A percentile compares a stretch with the other conserved stretches of the same genome.
Conservation (phyloP, 2,797 vertebrate genomes). For the Enteromius unitaeniatus region DNA sequence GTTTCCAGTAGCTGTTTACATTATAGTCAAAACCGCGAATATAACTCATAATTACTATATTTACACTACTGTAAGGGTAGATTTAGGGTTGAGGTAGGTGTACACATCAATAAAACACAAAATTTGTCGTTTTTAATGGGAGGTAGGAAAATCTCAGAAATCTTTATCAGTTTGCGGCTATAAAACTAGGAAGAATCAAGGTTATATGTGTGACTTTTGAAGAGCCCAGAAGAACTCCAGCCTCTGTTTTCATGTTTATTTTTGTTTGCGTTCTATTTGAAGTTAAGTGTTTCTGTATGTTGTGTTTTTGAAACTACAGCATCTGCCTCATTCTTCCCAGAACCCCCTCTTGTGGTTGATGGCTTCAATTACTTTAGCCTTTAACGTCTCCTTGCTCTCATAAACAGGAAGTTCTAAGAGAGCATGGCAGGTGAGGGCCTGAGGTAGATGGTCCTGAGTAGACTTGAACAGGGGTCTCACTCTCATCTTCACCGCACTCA, state of each 20-base stretch:
- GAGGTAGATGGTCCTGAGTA: slow-evolving; percentile 70
- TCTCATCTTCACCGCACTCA: slow-evolving; percentile 67
- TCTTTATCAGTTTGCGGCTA: not conserved
- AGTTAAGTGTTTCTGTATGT: no score
- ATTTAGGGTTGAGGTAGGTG: no score
- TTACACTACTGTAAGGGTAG: no score
- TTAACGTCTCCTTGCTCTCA: slow-evolving; percentile 67
- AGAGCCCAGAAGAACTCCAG: not conserved
- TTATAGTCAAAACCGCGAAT: no score
- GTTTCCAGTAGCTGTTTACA: no score
- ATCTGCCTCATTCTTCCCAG: slow-evolving; percentile 57
- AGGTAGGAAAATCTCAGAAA: not conserved
- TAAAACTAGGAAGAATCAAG: not conserved
- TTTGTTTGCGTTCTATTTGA: no score
- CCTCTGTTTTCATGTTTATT: not conserved
- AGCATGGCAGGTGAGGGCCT: slow-evolving; percentile 66
- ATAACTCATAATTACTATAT: no score
- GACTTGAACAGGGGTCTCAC: slow-evolving; percentile 48
- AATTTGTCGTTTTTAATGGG: no score
- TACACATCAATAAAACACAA: no score
- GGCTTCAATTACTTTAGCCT: slow-evolving; percentile 68
- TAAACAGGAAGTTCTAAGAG: slow-evolving; percentile 70
- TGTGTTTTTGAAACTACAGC: not conserved
- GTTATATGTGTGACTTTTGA: not conserved
- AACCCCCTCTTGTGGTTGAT: slow-evolving; percentile 67